Base-by-base conservation (phyloP, 2,113 vertebrate genomes). In the Urocynchramus pylzowi region DNA sequence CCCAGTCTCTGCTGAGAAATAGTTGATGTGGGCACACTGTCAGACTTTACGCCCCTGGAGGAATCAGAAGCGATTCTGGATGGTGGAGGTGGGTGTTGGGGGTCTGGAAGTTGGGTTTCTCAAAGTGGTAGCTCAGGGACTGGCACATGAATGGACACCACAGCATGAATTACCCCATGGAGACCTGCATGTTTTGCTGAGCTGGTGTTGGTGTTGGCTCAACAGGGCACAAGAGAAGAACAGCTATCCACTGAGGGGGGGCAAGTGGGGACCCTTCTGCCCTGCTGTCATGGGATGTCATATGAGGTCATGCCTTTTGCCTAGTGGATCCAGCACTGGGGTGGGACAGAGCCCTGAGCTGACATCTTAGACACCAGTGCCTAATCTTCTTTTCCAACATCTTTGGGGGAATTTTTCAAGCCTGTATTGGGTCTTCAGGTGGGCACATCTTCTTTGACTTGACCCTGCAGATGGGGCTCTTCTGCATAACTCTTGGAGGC, bases 151-250 rank as follows among this genome's bases (percentile, higher is more conserved):
- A 5, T 47, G 18, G 67, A 49, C 21, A 45, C 8, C 23, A 24
- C 23, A n/a, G 44, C 7, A 11, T 7, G 5, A 18, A 10, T 56
- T 33, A 53, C 8, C 3, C 14, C 12, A 4, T 13, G 27, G 39
- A 79, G 42, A 63, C 3, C 52, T 21, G 31, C 0, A 2, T 0
- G 1, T 68, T 33, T 47, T 63, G 42, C 33, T 10, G 27, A 49
- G 45, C 6, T 70, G 47, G 11, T 74, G 30, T 33, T 60, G 15
- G 15, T 33, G 9, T 15, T 56, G 75, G 57, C 11, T 59, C 21
- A 18, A 30, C 16, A 33, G 23, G 45, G 56, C 35, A 19, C 6
- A 3, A n/a, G 35, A 10, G 5, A 9, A 75, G 67, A 54, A 54
- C 33, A 44, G 33, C 24, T 60, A 13, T 45, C 7, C 35, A 37